phyloP scores from a whole-genome alignment of 1,140 invertebrate genomes.

The Ericerus pela region DNA sequence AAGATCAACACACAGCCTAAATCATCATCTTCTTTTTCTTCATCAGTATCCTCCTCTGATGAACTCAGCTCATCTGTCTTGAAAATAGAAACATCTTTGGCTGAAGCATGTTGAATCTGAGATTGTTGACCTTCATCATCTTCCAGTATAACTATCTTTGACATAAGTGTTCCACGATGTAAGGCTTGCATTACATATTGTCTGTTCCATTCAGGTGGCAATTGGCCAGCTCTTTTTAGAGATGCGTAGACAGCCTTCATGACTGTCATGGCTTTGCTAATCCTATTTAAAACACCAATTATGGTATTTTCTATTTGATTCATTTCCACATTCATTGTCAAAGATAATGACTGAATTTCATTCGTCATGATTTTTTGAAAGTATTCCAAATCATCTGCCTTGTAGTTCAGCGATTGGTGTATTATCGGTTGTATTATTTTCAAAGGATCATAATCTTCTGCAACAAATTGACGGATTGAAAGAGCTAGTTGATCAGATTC shows the following conservation, averaged over 20 bases:
- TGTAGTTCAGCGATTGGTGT: neutral
- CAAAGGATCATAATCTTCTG: neutral
- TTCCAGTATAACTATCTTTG: neutral
- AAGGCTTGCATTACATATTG: neutral
- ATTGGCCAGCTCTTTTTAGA: neutral
- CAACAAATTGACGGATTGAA: neutral
- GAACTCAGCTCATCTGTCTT: too few relatives aligned
- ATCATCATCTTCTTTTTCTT: neutral
- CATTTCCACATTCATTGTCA: neutral
- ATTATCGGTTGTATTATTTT: neutral
- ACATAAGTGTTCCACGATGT: neutral
- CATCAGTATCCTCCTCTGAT: neutral
- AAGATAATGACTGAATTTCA: neutral
- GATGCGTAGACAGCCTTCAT: neutral
- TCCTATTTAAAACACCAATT: neutral
- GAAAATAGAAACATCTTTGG: neutral
- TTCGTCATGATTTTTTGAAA: neutral
- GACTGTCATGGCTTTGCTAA: neutral
- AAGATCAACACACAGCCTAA: neutral
- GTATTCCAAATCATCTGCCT: too few relatives aligned
- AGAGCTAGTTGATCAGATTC: neutral
- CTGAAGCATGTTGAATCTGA: too few relatives aligned
- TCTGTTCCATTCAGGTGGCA: neutral
- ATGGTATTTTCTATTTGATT: neutral
- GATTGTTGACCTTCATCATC: too few relatives aligned